Evolutionary conservation across 2,113 vertebrate species (phyloP).

Genomic region (Pituophis catenifer): DNA sequence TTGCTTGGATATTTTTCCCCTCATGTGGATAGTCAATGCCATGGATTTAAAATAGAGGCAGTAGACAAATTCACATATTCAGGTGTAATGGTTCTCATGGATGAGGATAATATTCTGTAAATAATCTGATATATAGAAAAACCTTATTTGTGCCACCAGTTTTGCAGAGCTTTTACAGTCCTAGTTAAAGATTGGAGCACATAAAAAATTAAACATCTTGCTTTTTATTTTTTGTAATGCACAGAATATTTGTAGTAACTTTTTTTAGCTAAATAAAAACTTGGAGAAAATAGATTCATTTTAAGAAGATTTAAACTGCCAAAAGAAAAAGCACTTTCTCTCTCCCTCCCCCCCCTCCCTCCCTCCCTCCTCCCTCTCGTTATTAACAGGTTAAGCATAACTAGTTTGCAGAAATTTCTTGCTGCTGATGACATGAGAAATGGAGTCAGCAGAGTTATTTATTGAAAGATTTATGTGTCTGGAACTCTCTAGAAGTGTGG

Average conservation of each 20-base stretch:
- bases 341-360: background rate
- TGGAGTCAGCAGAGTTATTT: background rate
- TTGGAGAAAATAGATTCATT: background rate
- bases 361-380: too few species aligned
- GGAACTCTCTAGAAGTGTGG: background rate
- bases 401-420: background rate
- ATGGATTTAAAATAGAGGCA: background rate
- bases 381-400: background rate
- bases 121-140: background rate
- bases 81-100: background rate
- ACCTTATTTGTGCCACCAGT: background rate
- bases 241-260: background rate
- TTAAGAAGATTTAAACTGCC: background rate
- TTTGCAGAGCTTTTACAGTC: background rate
- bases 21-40: background rate
- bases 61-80: background rate
- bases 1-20: background rate
- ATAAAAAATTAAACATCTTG: background rate
- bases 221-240: background rate
- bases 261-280: slow-evolving; percentile 6
- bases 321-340: background rate
- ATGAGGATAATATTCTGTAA: background rate
- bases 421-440: background rate
- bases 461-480: background rate
- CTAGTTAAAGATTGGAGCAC: background rate